Evolutionary conservation across 2,888 invertebrate genomes (phyloP), one percentile per base, ranked within the genome.

Genomic region (Anarsia innoxiella): DNA sequence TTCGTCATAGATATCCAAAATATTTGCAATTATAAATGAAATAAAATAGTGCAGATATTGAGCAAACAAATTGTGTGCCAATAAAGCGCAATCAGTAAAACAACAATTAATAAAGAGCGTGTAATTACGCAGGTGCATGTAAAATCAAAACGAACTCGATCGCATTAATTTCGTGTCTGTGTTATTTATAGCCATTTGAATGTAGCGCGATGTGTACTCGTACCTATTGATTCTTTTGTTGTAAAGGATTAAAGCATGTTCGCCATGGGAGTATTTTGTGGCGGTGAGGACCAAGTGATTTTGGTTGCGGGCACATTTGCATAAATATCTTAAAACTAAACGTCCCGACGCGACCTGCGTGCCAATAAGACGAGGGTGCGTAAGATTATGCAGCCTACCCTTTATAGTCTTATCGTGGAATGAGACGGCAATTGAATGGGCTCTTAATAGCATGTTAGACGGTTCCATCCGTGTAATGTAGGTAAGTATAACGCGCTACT

Each of bases 281-380:
- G 9, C 16, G 16, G 19, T 25, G 29, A 15, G 15, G 32, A 31
- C 41, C 3, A 55, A 40, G 41, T 50, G 51, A 53, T 45, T 51
- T 44, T 41, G 47, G 45, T 44, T 45, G 39, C 39, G 46, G 41
- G 40, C 31, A 44, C 30, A 58, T 58, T 55, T 53, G 43, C 50
- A 49, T 56, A 49, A 51, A 47, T 54, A 51, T 45, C 43, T 47
- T 42, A 38, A 48, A 51, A 58, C 49, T 55, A 52, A 58, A 53
- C 51, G 49, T 39, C 45, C 36, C 40, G 37, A 56, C 56, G 49
- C 41, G 54, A 54, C 46, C 46, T 40, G 56, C 38, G 44, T 56
- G 37, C 30, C 37, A 50, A 58, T 54, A 44, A 41, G 48, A 42
- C 32, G 41, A 38, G 46, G 45, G 45, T 44, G 44, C 45, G 41